A percentile compares a stretch with the other conserved stretches of the same genome.
Conservation (phyloP, 2,888 invertebrate species). For the Pocota personata region DNA sequence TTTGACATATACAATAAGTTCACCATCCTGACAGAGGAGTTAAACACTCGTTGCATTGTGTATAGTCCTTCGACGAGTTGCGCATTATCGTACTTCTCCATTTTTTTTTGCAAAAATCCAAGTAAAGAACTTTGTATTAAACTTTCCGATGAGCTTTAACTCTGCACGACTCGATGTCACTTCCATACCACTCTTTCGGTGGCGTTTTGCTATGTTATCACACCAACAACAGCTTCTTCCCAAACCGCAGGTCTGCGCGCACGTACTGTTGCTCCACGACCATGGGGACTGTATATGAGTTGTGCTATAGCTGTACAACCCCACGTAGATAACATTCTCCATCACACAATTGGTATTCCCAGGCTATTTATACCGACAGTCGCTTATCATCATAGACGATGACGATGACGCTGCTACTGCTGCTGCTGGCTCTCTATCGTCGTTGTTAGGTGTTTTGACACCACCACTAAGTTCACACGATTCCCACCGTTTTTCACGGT, state of each 20-base stretch:
- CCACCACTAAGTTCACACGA: neutral
- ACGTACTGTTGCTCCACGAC: constrained; percentile 69
- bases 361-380: constrained; percentile 65
- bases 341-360: constrained; percentile 62
- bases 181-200: constrained; percentile 17
- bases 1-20: constrained; percentile 4
- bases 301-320: neutral
- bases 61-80: constrained; percentile 54
- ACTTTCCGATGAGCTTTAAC: constrained; percentile 30
- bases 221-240: constrained; percentile 18
- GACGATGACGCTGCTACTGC: constrained; percentile 37
- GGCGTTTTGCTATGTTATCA: constrained; percentile 36
- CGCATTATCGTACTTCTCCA: constrained; percentile 45
- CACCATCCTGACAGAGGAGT: neutral
- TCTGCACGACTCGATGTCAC: constrained; percentile 43
- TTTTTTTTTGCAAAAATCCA: constrained; percentile 20
- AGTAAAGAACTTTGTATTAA: neutral
- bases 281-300: neutral
- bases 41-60: constrained; percentile 42
- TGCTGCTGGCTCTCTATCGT: constrained; percentile 34
- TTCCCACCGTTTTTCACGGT: neutral
- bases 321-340: constrained; percentile 41
- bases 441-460: constrained; percentile 44
- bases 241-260: constrained; percentile 68
- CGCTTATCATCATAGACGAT: constrained; percentile 43